A percentile compares a stretch with the other conserved stretches of the same genome.
phyloP scores from a whole-genome alignment of 2,888 invertebrate genomes.

The Himalopsyche anomala region DNA sequence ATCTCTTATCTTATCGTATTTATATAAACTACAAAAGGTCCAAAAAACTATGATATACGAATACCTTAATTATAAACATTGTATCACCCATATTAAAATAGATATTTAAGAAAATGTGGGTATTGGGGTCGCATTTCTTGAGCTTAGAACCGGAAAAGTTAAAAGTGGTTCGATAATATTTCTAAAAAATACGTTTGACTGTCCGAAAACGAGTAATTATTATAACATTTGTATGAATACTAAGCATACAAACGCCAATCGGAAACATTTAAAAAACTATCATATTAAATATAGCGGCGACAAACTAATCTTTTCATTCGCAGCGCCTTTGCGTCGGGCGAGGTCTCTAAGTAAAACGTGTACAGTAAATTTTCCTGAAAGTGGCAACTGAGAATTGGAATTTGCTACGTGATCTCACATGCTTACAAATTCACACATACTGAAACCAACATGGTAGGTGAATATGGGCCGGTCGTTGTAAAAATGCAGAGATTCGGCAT shows the following conservation, averaged over 20 bases:
- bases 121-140: no score
- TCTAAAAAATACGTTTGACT: no score
- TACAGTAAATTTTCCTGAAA: constrained; percentile 61
- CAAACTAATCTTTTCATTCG: constrained; percentile 11
- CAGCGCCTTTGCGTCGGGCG: neutral
- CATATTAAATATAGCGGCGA: neutral
- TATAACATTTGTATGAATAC: no score
- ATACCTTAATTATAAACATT: no score
- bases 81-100: no score
- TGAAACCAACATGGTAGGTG: neutral
- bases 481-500: constrained; percentile 4
- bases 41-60: no score
- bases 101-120: no score
- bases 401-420: constrained; percentile 55
- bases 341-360: constrained; percentile 33
- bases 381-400: constrained; percentile 64
- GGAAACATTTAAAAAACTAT: neutral
- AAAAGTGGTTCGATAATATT: no score
- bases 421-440: constrained; percentile 23
- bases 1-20: no score
- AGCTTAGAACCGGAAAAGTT: no score
- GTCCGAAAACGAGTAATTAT: no score
- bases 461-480: neutral
- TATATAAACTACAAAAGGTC: no score
- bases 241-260: neutral